Evolutionary conservation across 2,797 vertebrate species (phyloP), one percentile per base, ranked within the genome.

Genomic region (Gymnothorax reevesii): DNA sequence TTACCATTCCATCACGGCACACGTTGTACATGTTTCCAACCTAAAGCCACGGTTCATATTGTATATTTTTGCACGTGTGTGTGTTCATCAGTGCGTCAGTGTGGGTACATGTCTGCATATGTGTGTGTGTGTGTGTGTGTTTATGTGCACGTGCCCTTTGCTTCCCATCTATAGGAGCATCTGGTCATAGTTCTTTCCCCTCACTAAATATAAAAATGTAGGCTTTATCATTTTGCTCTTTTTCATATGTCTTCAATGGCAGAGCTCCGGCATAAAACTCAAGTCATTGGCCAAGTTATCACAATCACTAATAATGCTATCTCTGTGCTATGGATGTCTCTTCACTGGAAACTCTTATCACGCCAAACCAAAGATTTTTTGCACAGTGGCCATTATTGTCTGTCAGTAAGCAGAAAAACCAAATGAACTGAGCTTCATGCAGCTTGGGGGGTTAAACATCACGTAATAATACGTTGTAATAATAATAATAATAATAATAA

Each of bases 281-380:
- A 57, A 60, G 84, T 89, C 83, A 85, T n/a, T 83, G 84, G 73
- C 62, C 69, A 84, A 73, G 85, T 84, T 87, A 84, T 80, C 83
- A n/a, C 7, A 25, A n/a, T 66, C 85, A 55, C 83, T 85, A 71
- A 71, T 64, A 57, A 73, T 49, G 52, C 84, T 87, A 55, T 83
- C n/a, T 85, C 60, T 83, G 84, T 87, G 88, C 84, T 62, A 80
- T 49, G 59, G 77, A 89, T 88, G 86, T 25, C 66, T 85, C 66
- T 54, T 71, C 82, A 57, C 7, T 62, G 15, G 62, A 9, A n/a
- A 8, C 13, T 60, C 60, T 88, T 88, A 90, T 92, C 87, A 9
- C 87, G 49, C 83, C 87, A 87, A 88, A 33, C 89, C 85, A 87
- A 88, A 75, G 75, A 79, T 89, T 83, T 83, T 75, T 20, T 54